Conservation (phyloP, 2,888 invertebrate genomes). For the Lapara coniferarum region DNA sequence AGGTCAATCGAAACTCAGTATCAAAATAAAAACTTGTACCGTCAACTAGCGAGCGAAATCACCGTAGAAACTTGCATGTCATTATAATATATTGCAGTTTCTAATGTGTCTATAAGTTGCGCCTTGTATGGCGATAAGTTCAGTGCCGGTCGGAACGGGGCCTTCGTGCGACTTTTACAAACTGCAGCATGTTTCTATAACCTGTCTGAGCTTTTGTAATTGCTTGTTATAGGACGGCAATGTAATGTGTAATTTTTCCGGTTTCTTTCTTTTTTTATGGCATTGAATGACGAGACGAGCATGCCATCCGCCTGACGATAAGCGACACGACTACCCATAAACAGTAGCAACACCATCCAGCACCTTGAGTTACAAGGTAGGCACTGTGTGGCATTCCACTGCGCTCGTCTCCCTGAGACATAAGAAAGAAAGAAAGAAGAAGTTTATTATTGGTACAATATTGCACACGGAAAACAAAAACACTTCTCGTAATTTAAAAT, state of each 20-base stretch:
- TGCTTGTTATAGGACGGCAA: background rate
- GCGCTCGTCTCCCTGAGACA: no score
- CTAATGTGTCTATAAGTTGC: constrained; percentile 17
- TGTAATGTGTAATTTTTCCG: background rate
- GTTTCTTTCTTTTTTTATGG: no score
- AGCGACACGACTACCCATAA: no score
- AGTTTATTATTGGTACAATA: no score
- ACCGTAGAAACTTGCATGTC: constrained; percentile 16
- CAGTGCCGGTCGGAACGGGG: constrained; percentile 14
- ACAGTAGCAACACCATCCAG: no score
- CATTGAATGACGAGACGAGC: no score
- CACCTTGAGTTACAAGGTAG: no score
- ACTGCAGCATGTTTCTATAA: background rate
- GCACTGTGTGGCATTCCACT: no score
- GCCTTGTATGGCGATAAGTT: constrained; percentile 17
- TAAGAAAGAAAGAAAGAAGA: no score
- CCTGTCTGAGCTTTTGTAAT: background rate
- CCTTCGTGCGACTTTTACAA: constrained; percentile 20
- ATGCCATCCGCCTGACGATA: no score
- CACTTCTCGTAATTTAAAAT: no score
- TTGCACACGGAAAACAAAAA: no score
- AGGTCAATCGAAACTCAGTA: background rate
- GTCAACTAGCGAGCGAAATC: constrained; percentile 11
- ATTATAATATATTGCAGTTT: constrained; percentile 24
- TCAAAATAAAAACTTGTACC: background rate